phyloP scores from a whole-genome alignment of 2,888 invertebrate species.

The Macroteleia sp. region DNA sequence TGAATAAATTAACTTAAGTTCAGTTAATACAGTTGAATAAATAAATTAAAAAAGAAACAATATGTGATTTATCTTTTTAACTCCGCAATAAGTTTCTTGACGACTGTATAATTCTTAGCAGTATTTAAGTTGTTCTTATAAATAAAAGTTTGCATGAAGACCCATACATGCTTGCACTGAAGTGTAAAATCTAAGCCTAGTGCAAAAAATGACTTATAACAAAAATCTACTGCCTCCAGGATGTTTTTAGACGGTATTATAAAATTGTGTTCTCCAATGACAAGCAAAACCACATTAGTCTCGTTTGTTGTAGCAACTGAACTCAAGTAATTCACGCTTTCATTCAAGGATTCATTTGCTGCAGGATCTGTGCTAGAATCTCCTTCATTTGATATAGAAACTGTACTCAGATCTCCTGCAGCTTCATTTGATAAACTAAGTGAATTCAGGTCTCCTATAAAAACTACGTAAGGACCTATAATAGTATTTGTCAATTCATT shows the following conservation, averaged over 20 bases:
- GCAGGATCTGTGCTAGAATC: conserved; percentile 1
- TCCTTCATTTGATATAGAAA: background rate
- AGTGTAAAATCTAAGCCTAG: conserved; percentile 31
- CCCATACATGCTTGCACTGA: conserved; percentile 36
- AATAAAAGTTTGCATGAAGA: conserved; percentile 23
- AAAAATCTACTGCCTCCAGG: conserved; percentile 39
- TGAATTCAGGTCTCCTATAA: no score
- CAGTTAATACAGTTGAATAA: background rate
- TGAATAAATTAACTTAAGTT: background rate
- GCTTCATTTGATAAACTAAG: no score
- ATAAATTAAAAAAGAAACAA: background rate
- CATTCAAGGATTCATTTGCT: conserved; percentile 2
- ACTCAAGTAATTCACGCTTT: background rate
- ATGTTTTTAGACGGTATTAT: conserved; percentile 7
- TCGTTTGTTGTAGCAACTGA: background rate
- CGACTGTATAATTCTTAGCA: conserved; percentile 15
- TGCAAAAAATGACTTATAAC: conserved; percentile 51
- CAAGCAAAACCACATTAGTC: conserved; percentile 1
- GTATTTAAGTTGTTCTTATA: conserved; percentile 31
- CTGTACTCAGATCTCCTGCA: conserved; percentile 1
- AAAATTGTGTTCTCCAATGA: conserved; percentile 9
- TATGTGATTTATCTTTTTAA: conserved; percentile 1
- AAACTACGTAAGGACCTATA: no score
- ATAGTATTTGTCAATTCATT: no score
- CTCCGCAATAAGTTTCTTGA: conserved; percentile 12